Percentiles rank a stretch among this genome's conserved stretches.
phyloP scores from a whole-genome alignment of 2,797 vertebrate species.

The Pampus argenteus region DNA sequence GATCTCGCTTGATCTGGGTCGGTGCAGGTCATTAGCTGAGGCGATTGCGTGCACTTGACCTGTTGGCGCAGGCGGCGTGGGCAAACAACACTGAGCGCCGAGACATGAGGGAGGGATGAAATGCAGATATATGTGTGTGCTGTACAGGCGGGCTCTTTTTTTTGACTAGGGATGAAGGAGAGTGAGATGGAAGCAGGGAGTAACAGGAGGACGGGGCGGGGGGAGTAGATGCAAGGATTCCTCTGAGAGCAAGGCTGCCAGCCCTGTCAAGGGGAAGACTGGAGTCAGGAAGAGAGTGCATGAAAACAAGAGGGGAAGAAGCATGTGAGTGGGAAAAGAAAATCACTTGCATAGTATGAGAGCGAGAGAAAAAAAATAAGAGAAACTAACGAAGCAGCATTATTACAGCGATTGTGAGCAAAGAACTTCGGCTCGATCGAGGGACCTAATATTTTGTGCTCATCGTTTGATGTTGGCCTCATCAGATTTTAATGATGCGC shows the following conservation, averaged over 20 bases:
- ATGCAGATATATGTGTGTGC: slow-evolving; percentile 11
- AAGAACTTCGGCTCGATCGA: slow-evolving; percentile 4
- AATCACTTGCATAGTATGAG: slow-evolving; percentile 23
- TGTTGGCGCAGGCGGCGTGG: slow-evolving; percentile 58
- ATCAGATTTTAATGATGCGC: slow-evolving; percentile 64
- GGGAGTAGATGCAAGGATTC: slow-evolving; percentile 56
- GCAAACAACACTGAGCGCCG: slow-evolving; percentile 41
- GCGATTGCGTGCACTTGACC: slow-evolving; percentile 79
- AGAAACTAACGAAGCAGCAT: slow-evolving; percentile 21
- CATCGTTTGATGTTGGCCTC: slow-evolving; percentile 47
- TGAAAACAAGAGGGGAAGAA: slow-evolving; percentile 46
- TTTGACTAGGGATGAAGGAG: slow-evolving; percentile 18
- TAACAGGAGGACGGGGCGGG: slow-evolving; percentile 42
- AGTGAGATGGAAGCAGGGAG: slow-evolving; percentile 37
- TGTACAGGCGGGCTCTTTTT: slow-evolving; percentile 20
- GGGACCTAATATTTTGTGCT: slow-evolving; percentile 38
- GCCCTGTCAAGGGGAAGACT: slow-evolving; percentile 60
- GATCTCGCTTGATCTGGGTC: slow-evolving; percentile 73
- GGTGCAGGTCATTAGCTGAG: slow-evolving; percentile 68
- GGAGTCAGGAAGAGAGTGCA: slow-evolving; percentile 38
- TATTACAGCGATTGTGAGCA: slow-evolving; percentile 14
- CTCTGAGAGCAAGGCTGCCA: slow-evolving; percentile 62
- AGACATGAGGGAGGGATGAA: slow-evolving; percentile 40
- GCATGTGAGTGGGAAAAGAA: slow-evolving; percentile 18
- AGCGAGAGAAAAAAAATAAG: neutral